Evolutionary conservation across 2,888 invertebrate genomes (phyloP), one percentile per base, ranked within the genome.

Genomic region (Augochlorella aurata): DNA sequence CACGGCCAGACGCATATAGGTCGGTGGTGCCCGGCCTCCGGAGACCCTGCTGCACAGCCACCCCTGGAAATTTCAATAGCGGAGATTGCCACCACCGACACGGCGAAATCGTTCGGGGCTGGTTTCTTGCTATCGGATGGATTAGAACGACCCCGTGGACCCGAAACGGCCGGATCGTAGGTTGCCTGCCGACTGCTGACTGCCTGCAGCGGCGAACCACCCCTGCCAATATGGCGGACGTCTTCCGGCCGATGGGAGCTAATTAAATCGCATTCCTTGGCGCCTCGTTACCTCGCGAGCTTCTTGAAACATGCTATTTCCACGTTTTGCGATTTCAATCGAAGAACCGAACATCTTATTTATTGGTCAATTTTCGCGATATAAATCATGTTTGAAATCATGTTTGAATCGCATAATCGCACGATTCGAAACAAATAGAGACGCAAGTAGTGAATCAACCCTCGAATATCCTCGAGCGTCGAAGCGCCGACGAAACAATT

Each of bases 11-110:
- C 52, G 69, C 63, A 74, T 78, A 74, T 65, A 79, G 72, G 85
- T 68, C 70, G 61, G 79, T 18, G 14, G 24, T 61, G 72, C 63
- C 47, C 49, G 77, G 79, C 68, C 73, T 82, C 61, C 79, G 75
- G 82, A 85, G 85, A 80, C 79, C 73, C 73, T 73, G 61, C 68
- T 12, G 44, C 47, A 63, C 61, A 29, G 63, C 66, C 81, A 45
- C 74, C 65, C 82, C 74, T 77, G 83, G 81, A 81, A 77, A 78
- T 77, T 82, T 80, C 76, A 80, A 82, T 82, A 61, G 82, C 45
- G 65, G 74, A 82, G 80, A 82, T 85, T 83, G 78, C 78, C 75
- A 74, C 70, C 66, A 67, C 79, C 77, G 38, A 70, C 70, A 58
- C 50, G 63, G 49, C 67, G 67, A 67, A 72, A 65, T 71, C 67